Conservation (phyloP, 2,797 vertebrate genomes). For the Halcyon smyrnensis region DNA sequence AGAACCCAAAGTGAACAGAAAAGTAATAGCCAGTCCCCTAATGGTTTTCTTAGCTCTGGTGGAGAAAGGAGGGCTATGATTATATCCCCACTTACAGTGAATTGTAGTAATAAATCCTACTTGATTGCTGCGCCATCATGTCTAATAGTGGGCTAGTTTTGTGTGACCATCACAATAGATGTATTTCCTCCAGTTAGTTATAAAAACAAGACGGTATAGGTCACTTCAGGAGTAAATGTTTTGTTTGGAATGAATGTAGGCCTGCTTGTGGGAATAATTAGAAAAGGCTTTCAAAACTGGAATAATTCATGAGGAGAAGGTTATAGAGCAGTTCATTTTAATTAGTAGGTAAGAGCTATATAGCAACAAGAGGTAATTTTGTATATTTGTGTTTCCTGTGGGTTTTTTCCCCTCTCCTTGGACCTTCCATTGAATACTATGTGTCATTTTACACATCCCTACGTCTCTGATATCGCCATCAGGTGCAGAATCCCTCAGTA, state of each 20-base stretch:
- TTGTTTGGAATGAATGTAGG: background rate
- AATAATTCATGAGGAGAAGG: background rate
- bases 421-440: background rate
- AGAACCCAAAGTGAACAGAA: background rate
- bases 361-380: background rate
- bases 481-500: background rate
- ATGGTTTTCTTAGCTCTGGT: conserved; percentile 11
- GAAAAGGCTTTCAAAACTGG: background rate
- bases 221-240: background rate
- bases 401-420: background rate
- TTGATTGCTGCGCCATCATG: background rate
- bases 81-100: background rate
- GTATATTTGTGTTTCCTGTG: background rate
- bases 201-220: background rate
- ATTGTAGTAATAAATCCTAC: conserved; percentile 26
- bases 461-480: background rate
- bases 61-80: background rate
- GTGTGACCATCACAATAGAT: background rate
- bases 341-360: background rate
- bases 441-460: background rate
- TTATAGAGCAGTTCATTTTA: background rate
- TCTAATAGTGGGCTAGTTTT: background rate
- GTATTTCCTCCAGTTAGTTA: background rate
- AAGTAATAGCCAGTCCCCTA: background rate
- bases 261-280: background rate